Percentiles rank a stretch among this genome's conserved stretches.
These are phyloP conservation scores for Clarias magur DNA, from an alignment of 2,113 vertebrate species.

Conservation along the genomic window DNA sequence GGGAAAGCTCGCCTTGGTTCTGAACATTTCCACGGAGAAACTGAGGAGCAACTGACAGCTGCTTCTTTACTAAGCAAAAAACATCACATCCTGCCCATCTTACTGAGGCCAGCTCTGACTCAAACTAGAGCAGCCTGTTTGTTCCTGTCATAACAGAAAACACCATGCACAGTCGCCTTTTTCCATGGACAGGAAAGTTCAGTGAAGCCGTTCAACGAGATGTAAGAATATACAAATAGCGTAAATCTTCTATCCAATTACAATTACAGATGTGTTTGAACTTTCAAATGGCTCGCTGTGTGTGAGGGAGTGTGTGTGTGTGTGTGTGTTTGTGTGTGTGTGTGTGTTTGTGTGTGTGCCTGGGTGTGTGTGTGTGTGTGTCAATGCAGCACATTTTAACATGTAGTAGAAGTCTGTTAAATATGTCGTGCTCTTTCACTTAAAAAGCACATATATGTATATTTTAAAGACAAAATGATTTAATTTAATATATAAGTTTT, in stretches of 20 bases:
- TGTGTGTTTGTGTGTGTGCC: too few species aligned
- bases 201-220: background rate
- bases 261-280: background rate
- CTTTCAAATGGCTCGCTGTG: background rate
- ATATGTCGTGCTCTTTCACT: background rate
- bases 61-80: background rate
- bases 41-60: background rate
- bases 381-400: background rate
- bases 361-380: background rate
- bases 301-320: background rate
- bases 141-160: slow-evolving; percentile 15
- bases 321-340: too few species aligned
- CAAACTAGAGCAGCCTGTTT: slow-evolving; percentile 22
- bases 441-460: background rate
- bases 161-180: slow-evolving; percentile 6
- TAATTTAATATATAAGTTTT: too few species aligned
- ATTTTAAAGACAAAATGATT: background rate
- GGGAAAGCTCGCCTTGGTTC: background rate
- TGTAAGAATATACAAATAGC: background rate
- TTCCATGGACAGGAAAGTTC: slow-evolving; percentile 8
- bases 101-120: slow-evolving; percentile 24
- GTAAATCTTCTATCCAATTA: background rate
- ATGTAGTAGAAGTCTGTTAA: background rate
- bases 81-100: slow-evolving; percentile 6
- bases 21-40: slow-evolving; percentile 13